These are phyloP conservation scores for Semaprochilodus insignis DNA, from an alignment of 2,797 vertebrate genomes.

Conservation along the genomic window DNA sequence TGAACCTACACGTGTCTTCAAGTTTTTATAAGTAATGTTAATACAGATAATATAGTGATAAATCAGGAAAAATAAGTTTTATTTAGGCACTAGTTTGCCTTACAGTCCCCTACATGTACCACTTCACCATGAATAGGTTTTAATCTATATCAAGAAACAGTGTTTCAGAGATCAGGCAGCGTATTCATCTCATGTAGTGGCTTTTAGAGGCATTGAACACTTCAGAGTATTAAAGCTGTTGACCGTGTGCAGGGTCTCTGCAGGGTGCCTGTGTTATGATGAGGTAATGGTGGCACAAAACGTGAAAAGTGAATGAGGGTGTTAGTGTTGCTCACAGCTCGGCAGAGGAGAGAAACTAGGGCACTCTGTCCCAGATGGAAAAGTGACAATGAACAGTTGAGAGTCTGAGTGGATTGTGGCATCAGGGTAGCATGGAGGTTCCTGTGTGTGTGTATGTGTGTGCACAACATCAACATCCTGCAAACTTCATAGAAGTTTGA, in stretches of 20 bases:
- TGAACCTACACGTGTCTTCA: too few relatives aligned
- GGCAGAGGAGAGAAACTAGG: constrained; percentile 37
- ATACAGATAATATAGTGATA: too few relatives aligned
- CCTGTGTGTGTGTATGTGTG: constrained; percentile 25
- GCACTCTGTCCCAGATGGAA: constrained; percentile 39
- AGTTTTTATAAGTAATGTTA: too few relatives aligned
- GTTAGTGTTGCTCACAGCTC: constrained; percentile 6
- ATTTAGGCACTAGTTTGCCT: too few relatives aligned
- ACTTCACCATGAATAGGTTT: too few relatives aligned
- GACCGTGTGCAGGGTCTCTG: not conserved
- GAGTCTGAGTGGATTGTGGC: constrained; percentile 10
- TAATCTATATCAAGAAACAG: too few relatives aligned
- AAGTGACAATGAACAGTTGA: constrained; percentile 37
- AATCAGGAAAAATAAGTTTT: too few relatives aligned
- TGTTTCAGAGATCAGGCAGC: too few relatives aligned
- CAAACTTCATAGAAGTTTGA: not conserved
- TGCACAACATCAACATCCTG: constrained; percentile 1
- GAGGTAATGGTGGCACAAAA: constrained; percentile 1
- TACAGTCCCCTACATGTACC: too few relatives aligned
- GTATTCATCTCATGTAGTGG: too few relatives aligned
- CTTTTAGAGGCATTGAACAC: too few relatives aligned
- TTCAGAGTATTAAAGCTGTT: not conserved
- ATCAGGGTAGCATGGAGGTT: constrained; percentile 16
- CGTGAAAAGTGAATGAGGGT: constrained; percentile 10
- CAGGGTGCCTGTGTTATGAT: not conserved